Conservation (phyloP, 2,888 invertebrate species). For the Agrotis segetum region DNA sequence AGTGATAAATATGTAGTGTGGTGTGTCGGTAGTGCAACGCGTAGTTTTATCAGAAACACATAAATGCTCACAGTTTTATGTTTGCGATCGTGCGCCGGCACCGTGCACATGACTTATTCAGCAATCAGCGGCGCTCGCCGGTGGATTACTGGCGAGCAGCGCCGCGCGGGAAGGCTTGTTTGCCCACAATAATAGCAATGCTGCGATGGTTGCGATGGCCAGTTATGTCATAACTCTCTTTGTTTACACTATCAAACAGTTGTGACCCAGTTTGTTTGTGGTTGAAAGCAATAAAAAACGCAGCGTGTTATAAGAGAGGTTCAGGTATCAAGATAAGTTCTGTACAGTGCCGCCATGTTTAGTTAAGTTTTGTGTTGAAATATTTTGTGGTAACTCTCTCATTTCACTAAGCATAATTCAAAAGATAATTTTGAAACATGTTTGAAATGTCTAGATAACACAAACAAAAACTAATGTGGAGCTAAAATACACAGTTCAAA, state of each 20-base stretch:
- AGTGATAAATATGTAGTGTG: slow-evolving; percentile 40
- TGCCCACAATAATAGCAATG: slow-evolving; percentile 68
- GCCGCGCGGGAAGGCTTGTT: slow-evolving; percentile 55
- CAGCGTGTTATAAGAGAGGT: slow-evolving; percentile 15
- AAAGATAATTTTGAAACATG: slow-evolving; percentile 9
- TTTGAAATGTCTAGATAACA: slow-evolving; percentile 13
- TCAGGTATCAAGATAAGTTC: slow-evolving; percentile 1
- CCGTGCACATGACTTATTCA: slow-evolving; percentile 65
- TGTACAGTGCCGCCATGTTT: not conserved
- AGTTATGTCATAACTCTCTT: slow-evolving; percentile 47
- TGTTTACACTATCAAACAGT: slow-evolving; percentile 35
- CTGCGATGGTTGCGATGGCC: slow-evolving; percentile 31
- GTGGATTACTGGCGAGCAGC: slow-evolving; percentile 61
- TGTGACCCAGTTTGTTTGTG: slow-evolving; percentile 17
- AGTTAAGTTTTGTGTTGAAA: not conserved
- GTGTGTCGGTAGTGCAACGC: slow-evolving; percentile 15
- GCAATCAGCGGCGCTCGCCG: slow-evolving; percentile 58
- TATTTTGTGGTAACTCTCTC: not conserved
- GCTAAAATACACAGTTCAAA: slow-evolving; percentile 8
- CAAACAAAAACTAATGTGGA: not conserved
- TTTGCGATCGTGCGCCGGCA: slow-evolving; percentile 68
- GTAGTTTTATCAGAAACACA: slow-evolving; percentile 53
- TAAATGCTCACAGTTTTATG: slow-evolving; percentile 61
- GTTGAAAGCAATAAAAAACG: slow-evolving; percentile 15
- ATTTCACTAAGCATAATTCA: not conserved